Conservation (phyloP, 2,888 invertebrate species). For the Antitype chi region DNA sequence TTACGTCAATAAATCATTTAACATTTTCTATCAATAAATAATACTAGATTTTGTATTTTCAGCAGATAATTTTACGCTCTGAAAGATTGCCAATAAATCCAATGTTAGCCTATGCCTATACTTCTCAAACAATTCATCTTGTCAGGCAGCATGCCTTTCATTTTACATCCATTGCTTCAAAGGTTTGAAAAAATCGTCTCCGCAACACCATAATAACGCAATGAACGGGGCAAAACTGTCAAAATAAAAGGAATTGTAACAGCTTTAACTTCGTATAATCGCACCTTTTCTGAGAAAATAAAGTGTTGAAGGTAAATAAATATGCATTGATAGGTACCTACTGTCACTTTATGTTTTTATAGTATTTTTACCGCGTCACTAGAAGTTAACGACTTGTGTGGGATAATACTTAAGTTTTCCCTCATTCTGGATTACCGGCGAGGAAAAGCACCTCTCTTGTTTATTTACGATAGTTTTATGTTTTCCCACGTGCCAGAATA, state of each 20-base stretch:
- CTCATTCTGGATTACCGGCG: background rate
- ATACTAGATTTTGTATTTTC: background rate
- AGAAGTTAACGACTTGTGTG: slow-evolving; percentile 28
- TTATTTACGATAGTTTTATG: background rate
- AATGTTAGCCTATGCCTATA: background rate
- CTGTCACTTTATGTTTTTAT: slow-evolving; percentile 3
- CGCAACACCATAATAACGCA: background rate
- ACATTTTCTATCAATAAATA: background rate
- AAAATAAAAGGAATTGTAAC: background rate
- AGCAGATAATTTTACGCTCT: background rate
- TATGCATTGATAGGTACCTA: background rate
- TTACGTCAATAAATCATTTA: background rate
- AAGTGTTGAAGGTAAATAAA: background rate
- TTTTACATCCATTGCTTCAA: background rate
- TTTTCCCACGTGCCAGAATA: background rate
- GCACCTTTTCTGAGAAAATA: background rate
- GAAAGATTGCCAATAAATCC: background rate
- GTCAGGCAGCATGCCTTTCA: background rate
- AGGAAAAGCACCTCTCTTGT: slow-evolving; percentile 1
- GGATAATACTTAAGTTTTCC: slow-evolving; percentile 1
- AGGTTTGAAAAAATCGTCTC: background rate
- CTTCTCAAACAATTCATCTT: background rate
- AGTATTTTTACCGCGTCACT: background rate
- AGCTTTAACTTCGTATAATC: background rate
- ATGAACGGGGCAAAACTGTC: background rate